Evolutionary conservation across 2,888 invertebrate species (phyloP).

Genomic region (Drosophila falleni): DNA sequence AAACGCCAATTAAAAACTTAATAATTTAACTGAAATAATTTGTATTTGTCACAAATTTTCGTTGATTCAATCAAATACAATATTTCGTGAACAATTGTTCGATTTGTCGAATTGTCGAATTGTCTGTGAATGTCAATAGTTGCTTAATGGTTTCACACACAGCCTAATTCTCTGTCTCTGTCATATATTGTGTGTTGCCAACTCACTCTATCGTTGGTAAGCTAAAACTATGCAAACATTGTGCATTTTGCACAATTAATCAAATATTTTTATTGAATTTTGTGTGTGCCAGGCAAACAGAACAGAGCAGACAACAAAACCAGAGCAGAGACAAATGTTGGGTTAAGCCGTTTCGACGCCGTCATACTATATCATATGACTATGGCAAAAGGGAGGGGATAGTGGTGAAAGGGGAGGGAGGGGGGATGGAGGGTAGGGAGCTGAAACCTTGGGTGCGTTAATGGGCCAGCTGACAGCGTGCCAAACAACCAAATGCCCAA

Average conservation of each 20-base stretch:
- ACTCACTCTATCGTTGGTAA: slow-evolving; percentile 38
- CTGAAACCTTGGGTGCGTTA: slow-evolving; percentile 58
- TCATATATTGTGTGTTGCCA: not conserved
- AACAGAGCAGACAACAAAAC: slow-evolving; percentile 44
- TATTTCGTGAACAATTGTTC: not conserved
- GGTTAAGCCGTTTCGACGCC: slow-evolving; percentile 46
- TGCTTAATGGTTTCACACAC: slow-evolving; percentile 9
- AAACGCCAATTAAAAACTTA: not conserved
- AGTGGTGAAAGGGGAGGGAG: not conserved
- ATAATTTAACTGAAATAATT: slow-evolving; percentile 1
- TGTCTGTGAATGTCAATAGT: not conserved
- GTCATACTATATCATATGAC: slow-evolving; percentile 50
- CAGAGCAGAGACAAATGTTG: slow-evolving; percentile 53
- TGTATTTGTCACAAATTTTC: not conserved
- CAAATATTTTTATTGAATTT: slow-evolving; percentile 76
- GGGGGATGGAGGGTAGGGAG: not conserved
- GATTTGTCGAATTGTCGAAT: not conserved
- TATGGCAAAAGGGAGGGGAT: not conserved
- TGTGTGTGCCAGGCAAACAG: slow-evolving; percentile 58
- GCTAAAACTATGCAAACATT: slow-evolving; percentile 71
- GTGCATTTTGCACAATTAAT: slow-evolving; percentile 73
- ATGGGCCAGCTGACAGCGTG: slow-evolving; percentile 75
- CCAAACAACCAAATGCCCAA: slow-evolving; percentile 59
- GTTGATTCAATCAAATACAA: slow-evolving; percentile 5
- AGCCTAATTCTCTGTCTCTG: not conserved